phyloP scores from a whole-genome alignment of 2,888 invertebrate species.

The Caprella mutica region DNA sequence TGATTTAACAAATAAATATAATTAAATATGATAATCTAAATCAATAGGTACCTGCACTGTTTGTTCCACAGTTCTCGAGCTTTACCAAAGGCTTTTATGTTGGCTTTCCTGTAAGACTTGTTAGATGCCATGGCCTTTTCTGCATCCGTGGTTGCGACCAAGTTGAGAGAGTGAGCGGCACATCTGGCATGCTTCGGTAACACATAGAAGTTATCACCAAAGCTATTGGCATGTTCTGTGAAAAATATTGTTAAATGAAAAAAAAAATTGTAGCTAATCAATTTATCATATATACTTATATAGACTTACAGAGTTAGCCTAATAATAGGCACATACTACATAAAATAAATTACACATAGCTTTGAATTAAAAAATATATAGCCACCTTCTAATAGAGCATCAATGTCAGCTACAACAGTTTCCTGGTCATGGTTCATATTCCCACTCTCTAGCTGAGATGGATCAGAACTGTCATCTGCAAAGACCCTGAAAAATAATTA shows the following conservation, averaged over 20 bases:
- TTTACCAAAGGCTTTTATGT: constrained; percentile 3
- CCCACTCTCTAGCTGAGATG: too few species aligned
- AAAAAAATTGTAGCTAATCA: neutral
- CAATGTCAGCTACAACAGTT: too few species aligned
- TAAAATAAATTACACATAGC: too few species aligned
- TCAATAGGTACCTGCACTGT: neutral
- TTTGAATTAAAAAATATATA: too few species aligned
- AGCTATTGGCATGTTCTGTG: too few species aligned
- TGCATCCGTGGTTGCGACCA: constrained; percentile 6
- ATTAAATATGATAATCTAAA: constrained; percentile 2
- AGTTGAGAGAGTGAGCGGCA: constrained; percentile 9
- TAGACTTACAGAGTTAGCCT: neutral
- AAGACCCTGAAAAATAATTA: too few species aligned
- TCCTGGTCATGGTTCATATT: too few species aligned
- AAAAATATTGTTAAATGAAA: neutral
- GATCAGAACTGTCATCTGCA: too few species aligned
- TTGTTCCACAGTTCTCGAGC: constrained; percentile 10
- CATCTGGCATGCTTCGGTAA: constrained; percentile 4
- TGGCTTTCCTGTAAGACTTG: constrained; percentile 2
- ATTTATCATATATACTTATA: neutral
- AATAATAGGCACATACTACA: too few species aligned
- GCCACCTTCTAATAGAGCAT: too few species aligned
- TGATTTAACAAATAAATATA: neutral
- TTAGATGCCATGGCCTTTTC: constrained; percentile 2
- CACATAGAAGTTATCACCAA: neutral